Evolutionary conservation across 64 coral and sea anemone genomes (phyloP).

Genomic region (Dendrophyllia cribrosa): DNA sequence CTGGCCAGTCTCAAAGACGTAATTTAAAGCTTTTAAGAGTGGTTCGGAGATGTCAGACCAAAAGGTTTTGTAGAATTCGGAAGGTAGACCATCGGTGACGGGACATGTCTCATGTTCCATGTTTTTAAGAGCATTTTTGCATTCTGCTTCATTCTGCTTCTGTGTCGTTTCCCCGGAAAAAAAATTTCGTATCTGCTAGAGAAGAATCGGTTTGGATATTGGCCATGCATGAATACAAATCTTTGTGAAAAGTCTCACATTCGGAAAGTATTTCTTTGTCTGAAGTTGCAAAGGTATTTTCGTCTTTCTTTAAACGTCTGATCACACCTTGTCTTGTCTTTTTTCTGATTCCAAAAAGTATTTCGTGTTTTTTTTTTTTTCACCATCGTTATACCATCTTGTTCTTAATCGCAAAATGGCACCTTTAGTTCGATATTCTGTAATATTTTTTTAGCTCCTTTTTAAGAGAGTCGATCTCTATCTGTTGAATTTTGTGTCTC

Average conservation of each 20-base stretch:
- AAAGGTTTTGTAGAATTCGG: neutral
- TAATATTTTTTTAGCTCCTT: neutral
- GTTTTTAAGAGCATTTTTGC: neutral
- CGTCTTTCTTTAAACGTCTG: too few relatives aligned
- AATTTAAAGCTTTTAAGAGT: neutral
- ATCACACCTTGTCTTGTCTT: neutral
- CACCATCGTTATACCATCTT: slow-evolving; percentile 39
- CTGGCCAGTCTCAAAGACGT: neutral
- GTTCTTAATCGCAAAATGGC: slow-evolving; percentile 29
- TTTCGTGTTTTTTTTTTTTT: slow-evolving; percentile 18
- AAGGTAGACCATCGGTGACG: neutral
- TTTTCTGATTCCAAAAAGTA: neutral
- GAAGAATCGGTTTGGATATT: neutral
- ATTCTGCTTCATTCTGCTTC: neutral
- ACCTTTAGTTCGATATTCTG: slow-evolving; percentile 6
- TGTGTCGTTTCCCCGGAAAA: too few relatives aligned
- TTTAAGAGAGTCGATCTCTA: neutral
- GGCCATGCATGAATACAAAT: too few relatives aligned
- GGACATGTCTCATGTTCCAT: neutral
- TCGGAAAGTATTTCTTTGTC: too few relatives aligned
- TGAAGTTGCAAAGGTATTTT: too few relatives aligned
- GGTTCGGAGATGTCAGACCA: neutral
- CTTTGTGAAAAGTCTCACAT: too few relatives aligned
- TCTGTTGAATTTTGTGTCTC: neutral
- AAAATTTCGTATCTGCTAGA: neutral